These are phyloP conservation scores for Oryzias woworae DNA, from an alignment of 2,113 vertebrate species.

Conservation along the genomic window DNA sequence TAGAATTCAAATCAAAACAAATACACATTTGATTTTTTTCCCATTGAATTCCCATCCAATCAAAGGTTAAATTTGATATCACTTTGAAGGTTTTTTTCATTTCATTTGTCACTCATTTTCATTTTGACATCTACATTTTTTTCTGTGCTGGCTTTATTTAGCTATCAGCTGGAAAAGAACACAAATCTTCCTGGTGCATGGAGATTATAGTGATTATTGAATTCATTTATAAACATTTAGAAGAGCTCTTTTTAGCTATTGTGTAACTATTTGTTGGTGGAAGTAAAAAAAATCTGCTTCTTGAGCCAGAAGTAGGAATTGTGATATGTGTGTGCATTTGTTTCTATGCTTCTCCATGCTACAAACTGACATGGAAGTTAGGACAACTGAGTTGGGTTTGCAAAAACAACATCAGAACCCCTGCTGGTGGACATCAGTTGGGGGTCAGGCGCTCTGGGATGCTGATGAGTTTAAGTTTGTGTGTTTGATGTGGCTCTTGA, in stretches of 20 bases:
- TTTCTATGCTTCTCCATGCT: constrained; percentile 33
- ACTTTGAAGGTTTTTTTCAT: too few relatives aligned
- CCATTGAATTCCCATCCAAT: too few relatives aligned
- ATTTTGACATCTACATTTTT: too few relatives aligned
- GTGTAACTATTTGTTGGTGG: not conserved
- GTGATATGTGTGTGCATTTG: constrained; percentile 24
- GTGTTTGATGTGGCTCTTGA: constrained; percentile 31
- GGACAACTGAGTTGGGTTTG: constrained; percentile 56
- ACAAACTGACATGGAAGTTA: constrained; percentile 36
- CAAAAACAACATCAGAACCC: constrained; percentile 65
- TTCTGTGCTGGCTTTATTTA: too few relatives aligned
- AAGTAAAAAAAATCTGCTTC: constrained; percentile 26
- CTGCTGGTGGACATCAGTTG: constrained; percentile 73
- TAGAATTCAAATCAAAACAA: too few relatives aligned
- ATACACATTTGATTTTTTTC: too few relatives aligned
- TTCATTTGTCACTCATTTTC: too few relatives aligned
- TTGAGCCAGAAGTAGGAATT: constrained; percentile 18
- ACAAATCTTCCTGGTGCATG: too few relatives aligned
- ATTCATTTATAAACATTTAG: not conserved
- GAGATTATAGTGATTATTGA: too few relatives aligned
- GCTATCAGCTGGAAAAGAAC: too few relatives aligned
- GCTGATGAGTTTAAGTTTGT: constrained; percentile 50
- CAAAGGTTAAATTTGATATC: too few relatives aligned
- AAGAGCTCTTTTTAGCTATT: not conserved
- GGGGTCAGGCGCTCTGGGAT: constrained; percentile 77